Evolutionary conservation across 2,888 invertebrate species (phyloP).

Genomic region (Biston betularia): DNA sequence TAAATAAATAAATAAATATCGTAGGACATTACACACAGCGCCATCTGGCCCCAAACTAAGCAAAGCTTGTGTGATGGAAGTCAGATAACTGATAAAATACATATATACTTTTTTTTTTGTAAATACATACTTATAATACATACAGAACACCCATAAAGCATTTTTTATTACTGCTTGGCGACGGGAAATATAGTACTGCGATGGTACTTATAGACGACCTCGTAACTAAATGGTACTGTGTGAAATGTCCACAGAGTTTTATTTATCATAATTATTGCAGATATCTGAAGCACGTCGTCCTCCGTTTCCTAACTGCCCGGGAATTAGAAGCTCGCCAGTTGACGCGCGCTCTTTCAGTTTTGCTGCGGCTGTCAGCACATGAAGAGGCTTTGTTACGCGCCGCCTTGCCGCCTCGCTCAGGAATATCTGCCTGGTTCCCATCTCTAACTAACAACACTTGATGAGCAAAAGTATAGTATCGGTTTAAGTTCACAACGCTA

Average conservation of each 20-base stretch:
- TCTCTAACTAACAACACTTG: constrained; percentile 60
- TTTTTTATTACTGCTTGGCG: too few relatives aligned
- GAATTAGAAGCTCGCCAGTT: constrained; percentile 95
- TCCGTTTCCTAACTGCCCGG: constrained; percentile 95
- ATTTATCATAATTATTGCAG: constrained; percentile 50
- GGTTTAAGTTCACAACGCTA: background rate
- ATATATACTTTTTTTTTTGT: too few relatives aligned
- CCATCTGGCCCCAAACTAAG: too few relatives aligned
- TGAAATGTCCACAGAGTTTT: too few relatives aligned
- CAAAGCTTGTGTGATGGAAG: too few relatives aligned
- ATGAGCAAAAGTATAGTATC: background rate
- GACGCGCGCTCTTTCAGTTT: constrained; percentile 94
- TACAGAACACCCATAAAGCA: too few relatives aligned
- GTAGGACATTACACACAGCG: too few relatives aligned
- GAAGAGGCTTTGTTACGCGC: constrained; percentile 94
- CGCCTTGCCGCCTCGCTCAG: constrained; percentile 86
- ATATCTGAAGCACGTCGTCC: constrained; percentile 96
- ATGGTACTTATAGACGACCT: too few relatives aligned
- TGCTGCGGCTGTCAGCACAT: constrained; percentile 93
- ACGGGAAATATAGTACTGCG: too few relatives aligned
- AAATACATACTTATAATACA: too few relatives aligned
- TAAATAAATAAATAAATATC: too few relatives aligned
- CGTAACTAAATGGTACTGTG: background rate
- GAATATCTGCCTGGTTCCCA: constrained; percentile 73
- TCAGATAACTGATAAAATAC: too few relatives aligned